These are phyloP conservation scores for Sternarchorhynchus goeldii DNA, from an alignment of 2,797 vertebrate genomes.

Conservation along the genomic window DNA sequence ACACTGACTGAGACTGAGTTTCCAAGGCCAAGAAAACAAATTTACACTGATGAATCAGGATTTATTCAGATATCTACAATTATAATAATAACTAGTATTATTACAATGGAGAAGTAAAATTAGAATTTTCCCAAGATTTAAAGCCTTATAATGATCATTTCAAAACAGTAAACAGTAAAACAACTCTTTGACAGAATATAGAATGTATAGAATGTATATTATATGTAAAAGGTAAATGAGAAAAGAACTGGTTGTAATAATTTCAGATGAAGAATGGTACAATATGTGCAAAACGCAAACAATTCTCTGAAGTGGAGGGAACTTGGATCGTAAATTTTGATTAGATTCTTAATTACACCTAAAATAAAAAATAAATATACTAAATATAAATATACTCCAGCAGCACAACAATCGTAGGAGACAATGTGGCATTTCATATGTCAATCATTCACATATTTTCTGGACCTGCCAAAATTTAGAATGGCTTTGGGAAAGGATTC, in stretches of 20 bases:
- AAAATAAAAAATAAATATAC: conserved; percentile 26
- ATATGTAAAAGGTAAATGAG: conserved; percentile 16
- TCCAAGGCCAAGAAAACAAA: conserved; percentile 29
- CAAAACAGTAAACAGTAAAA: not conserved
- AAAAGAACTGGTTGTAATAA: conserved; percentile 26
- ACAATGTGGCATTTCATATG: no score
- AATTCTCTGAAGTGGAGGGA: conserved; percentile 23
- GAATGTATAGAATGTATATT: not conserved
- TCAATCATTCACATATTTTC: no score
- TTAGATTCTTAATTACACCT: conserved; percentile 17
- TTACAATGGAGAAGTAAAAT: conserved; percentile 14
- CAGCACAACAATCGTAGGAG: no score
- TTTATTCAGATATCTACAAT: conserved; percentile 28
- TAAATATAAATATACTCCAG: conserved; percentile 9
- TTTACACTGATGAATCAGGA: conserved; percentile 6
- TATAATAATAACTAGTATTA: conserved; percentile 10
- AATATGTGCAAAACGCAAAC: conserved; percentile 20
- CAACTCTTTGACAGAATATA: not conserved
- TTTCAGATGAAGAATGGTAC: conserved; percentile 18
- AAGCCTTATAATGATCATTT: not conserved
- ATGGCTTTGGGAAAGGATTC: no score
- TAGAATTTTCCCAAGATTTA: not conserved
- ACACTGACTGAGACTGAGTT: conserved; percentile 1
- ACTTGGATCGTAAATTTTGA: conserved; percentile 25
- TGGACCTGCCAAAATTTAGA: no score